Evolutionary conservation across 2,888 invertebrate genomes (phyloP), one percentile per base, ranked within the genome.

Genomic region (Nematopogon swammerdamellus): DNA sequence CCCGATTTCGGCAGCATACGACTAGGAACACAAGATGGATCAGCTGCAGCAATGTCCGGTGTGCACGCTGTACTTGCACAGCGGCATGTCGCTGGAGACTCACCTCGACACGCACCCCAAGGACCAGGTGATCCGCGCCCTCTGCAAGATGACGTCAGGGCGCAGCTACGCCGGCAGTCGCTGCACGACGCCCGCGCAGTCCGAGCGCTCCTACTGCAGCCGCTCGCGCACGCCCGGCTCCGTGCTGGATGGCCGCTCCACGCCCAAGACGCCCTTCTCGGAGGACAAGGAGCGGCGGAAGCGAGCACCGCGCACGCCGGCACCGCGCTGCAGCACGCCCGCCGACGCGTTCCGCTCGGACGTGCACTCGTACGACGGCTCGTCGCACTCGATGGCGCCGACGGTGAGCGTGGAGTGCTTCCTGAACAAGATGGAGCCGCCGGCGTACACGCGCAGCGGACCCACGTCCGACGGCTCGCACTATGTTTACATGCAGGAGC

Each of bases 21-120:
- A 36, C 36, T 17, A 4, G 14, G 43, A 19, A 11, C 19, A 67
- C 19, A 67, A 60, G 55, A 81, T 81, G 80, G 77, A 80, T 58
- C 72, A 71, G 55, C 67, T 68, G 50, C 67, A 83, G 59, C 83
- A 84, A 66, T 93, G 92, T 69, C 92, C 92, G 49, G 92, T 92
- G 56, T 93, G 92, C 73, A 92, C 92, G 42, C 77, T 92, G 54
- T 92, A 86, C 69, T 80, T 93, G 57, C 85, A 91, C 58, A 89
- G 89, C 72, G 92, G 92, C 51, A 92, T 92, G 77, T 85, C 88
- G 52, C 74, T 92, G 58, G 89, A 90, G 65, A 85, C 85, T 55
- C 92, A 92, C 67, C 80, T 93, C 67, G 87, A 90, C 63, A 92
- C 91, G 19, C 92, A 92, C 77, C 92, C 92, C 44, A 92, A 92